Evolutionary conservation across 2,797 vertebrate species (phyloP).

Genomic region (Gephyroberyx darwinii): DNA sequence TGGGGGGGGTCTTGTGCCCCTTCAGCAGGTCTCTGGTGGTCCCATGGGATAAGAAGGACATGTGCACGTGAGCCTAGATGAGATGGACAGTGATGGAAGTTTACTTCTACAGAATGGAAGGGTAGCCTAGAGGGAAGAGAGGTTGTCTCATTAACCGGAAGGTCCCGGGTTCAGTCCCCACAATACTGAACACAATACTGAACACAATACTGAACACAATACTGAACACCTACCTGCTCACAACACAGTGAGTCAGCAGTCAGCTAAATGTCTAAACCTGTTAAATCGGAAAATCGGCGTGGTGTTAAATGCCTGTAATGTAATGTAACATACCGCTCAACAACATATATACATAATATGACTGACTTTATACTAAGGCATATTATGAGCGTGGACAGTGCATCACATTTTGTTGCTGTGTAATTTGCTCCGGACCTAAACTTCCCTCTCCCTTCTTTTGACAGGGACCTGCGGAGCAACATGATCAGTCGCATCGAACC

Average conservation of each 20-base stretch:
- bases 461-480: conserved; percentile 96
- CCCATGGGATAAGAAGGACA: not conserved
- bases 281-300: not conserved
- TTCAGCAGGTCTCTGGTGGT: conserved; percentile 4
- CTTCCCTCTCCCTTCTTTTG: conserved; percentile 4
- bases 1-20: not conserved
- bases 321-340: no score
- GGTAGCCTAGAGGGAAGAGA: not conserved
- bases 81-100: not conserved
- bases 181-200: not conserved
- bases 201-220: not conserved
- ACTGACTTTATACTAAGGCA: no score
- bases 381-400: not conserved
- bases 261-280: not conserved
- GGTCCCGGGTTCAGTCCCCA: not conserved
- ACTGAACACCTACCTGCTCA: no score
- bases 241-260: not conserved
- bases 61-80: not conserved
- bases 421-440: conserved; percentile 17
- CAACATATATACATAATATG: no score
- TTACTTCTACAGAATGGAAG: not conserved
- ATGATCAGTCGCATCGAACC: conserved; percentile 92
- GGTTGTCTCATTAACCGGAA: not conserved
- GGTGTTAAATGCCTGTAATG: no score
- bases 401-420: conserved; percentile 7